Base-by-base conservation (phyloP, 2,797 vertebrate genomes). In the Chromobotia macracanthus region DNA sequence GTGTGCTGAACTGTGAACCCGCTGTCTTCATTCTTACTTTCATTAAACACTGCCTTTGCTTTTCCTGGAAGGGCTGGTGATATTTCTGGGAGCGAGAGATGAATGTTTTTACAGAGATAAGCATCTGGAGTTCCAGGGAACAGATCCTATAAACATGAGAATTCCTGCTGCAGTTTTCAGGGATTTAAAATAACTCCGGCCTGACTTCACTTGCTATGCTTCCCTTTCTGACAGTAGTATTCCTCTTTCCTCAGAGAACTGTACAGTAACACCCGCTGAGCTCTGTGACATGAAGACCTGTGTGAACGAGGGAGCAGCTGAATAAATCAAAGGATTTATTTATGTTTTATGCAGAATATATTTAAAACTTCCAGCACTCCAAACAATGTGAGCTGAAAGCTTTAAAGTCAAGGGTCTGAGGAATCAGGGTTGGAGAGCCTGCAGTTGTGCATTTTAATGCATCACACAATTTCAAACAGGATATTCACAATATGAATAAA, bases 301-400 rank as follows among this genome's bases (percentile, higher is more conserved):
- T 75, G 72, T 63, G 44, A 61, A 51, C 16, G 41, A 48, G 41
- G 11, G 46, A 51, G 19, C 72, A 75, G 60, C 48, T 53, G 18
- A 11, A 50, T 0, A 31, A 70, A 35, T 51, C 21, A 72, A 61
- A 60, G 7, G 5, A 44, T 46, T 73, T 46, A 72, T 60, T 73
- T 56, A 53, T 1, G 60, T 31, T 75, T 38, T 65, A 5, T 38
- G 60, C 11, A 56, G 19, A 72, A 58, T 72, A 35, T 18, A 15
- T 75, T 65, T 65, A 19, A 73, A 61, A 41, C 23, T 51, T 41
- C 3, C n/a, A 10, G n/a, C 8, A 9, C 16, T 51, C 46, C 51
- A 51, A n/a, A 51, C 31, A n/a, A n/a, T n/a, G 44, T 3, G 13
- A 64, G 11, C 3, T 5, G 18, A 67, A 46, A 13, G 63, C 18